phyloP scores from a whole-genome alignment of 2,888 invertebrate species.

The Dryococelus australis region DNA sequence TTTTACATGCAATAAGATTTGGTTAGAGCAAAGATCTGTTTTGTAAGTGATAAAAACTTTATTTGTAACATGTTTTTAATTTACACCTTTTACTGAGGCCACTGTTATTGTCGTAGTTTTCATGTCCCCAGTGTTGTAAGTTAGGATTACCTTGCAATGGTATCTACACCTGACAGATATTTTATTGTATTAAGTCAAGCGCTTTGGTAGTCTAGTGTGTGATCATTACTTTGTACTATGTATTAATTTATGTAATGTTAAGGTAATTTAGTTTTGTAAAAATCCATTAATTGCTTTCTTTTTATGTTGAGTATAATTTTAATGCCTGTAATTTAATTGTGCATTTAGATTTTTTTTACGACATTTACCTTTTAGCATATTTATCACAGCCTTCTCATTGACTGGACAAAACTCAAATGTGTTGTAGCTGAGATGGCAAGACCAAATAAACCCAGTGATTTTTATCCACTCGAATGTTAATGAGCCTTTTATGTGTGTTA shows the following conservation, averaged over 20 bases:
- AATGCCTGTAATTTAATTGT: neutral
- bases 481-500: neutral
- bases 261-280: neutral
- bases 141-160: neutral
- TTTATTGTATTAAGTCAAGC: neutral
- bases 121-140: too few species aligned
- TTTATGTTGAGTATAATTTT: neutral
- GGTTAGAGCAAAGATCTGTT: too few species aligned
- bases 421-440: slow-evolving; percentile 4
- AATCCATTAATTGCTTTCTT: neutral
- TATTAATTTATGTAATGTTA: slow-evolving; percentile 16
- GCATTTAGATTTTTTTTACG: slow-evolving; percentile 11
- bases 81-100: too few species aligned
- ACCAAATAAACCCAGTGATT: neutral
- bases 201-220: slow-evolving; percentile 1
- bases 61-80: too few species aligned
- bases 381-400: slow-evolving; percentile 9
- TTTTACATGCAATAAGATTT: too few species aligned
- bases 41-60: too few species aligned
- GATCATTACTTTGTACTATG: neutral
- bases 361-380: neutral
- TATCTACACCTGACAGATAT: neutral
- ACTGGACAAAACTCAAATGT: neutral
- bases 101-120: too few species aligned
- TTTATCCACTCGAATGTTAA: neutral